A percentile compares a stretch with the other conserved stretches of the same genome.
These are phyloP conservation scores for Abramis brama DNA, from an alignment of 2,113 vertebrate genomes.

Conservation along the genomic window DNA sequence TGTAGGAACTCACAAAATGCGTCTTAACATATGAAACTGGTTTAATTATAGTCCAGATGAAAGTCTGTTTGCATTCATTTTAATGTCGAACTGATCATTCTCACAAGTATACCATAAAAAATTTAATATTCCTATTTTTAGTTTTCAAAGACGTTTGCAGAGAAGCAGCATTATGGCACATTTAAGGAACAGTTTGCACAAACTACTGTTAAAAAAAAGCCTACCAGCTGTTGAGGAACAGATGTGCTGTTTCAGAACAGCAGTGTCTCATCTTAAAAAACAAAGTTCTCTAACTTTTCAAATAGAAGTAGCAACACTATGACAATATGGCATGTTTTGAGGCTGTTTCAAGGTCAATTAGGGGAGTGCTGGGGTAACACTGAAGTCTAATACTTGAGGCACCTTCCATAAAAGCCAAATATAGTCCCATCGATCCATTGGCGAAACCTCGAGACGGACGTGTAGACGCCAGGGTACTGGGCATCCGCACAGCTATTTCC, in stretches of 20 bases:
- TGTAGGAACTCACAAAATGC: too few species aligned
- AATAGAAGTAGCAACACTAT: conserved; percentile 24
- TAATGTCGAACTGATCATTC: background rate
- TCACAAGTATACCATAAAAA: background rate
- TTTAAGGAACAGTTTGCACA: conserved; percentile 6
- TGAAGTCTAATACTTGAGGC: conserved; percentile 56
- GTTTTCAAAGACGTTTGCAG: background rate
- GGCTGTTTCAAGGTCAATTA: conserved; percentile 42
- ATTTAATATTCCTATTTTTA: background rate
- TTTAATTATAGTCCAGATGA: background rate
- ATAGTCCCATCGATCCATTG: conserved; percentile 81
- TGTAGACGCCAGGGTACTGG: conserved; percentile 82
- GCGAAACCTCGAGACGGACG: conserved; percentile 76
- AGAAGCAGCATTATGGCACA: conserved; percentile 64
- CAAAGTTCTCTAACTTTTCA: background rate
- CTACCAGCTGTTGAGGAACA: conserved; percentile 11
- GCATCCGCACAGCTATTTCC: conserved; percentile 77
- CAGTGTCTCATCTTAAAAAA: background rate
- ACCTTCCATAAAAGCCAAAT: conserved; percentile 71
- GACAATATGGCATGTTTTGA: conserved; percentile 44
- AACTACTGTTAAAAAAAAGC: background rate
- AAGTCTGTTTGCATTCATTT: background rate
- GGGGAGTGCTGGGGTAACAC: conserved; percentile 25
- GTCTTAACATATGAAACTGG: background rate
- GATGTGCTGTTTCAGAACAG: conserved; percentile 29